Conservation (phyloP, 2,113 vertebrate genomes). For the Halichoeres trimaculatus region DNA sequence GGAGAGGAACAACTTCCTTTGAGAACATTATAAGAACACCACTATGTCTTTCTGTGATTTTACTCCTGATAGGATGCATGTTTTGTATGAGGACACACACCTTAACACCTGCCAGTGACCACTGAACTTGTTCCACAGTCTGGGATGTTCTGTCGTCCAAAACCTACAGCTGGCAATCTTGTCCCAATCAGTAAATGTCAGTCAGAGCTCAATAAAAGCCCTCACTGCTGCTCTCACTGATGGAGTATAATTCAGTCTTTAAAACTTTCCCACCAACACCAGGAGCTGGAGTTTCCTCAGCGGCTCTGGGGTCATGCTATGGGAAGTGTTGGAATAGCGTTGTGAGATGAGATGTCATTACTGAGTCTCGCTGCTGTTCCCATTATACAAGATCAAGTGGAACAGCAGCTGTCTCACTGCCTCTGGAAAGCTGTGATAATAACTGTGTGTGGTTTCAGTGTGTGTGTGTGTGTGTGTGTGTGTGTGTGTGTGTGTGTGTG, state of each 20-base stretch:
- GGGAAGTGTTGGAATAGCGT: constrained; percentile 61
- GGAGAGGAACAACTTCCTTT: no score
- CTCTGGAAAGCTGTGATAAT: constrained; percentile 75
- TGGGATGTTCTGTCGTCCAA: constrained; percentile 25
- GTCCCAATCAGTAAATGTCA: constrained; percentile 60
- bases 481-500: constrained; percentile 6
- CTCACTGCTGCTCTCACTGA: constrained; percentile 54
- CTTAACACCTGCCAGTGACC: no score
- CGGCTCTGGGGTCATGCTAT: constrained; percentile 57
- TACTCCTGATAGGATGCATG: no score
- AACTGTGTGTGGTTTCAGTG: constrained; percentile 54
- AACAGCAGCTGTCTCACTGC: constrained; percentile 68
- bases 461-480: constrained; percentile 17
- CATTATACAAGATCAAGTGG: constrained; percentile 76
- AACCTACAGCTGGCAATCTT: constrained; percentile 48
- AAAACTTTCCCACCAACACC: constrained; percentile 47
- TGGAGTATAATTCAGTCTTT: constrained; percentile 60
- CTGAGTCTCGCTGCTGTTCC: constrained; percentile 70
- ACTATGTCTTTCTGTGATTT: no score
- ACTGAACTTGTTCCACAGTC: background rate
- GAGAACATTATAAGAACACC: no score
- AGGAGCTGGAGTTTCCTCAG: constrained; percentile 54
- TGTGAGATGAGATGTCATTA: constrained; percentile 70
- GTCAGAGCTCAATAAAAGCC: constrained; percentile 53
- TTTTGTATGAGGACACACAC: no score